phyloP scores from a whole-genome alignment of 2,888 invertebrate genomes.

The Spicauda simplicius region DNA sequence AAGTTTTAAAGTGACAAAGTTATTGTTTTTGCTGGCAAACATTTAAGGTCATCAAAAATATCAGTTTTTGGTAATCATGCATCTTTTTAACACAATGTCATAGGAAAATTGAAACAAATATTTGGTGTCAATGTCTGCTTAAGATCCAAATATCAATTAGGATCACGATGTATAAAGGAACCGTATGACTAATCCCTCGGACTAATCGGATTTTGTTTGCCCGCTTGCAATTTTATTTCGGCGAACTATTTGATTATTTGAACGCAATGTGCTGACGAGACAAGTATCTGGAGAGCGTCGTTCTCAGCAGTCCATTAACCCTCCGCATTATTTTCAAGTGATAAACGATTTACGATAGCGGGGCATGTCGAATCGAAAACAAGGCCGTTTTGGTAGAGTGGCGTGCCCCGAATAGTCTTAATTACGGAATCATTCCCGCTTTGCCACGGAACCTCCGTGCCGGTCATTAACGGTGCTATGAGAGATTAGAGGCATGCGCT shows the following conservation, averaged over 20 bases:
- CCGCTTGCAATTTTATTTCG: conserved; percentile 17
- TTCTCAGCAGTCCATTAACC: conserved; percentile 69
- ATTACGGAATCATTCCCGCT: conserved; percentile 70
- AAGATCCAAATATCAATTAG: too few species aligned
- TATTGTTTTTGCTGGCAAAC: too few species aligned
- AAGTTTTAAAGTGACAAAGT: not conserved
- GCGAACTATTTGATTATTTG: conserved; percentile 24
- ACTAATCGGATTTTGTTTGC: not conserved
- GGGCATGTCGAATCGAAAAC: conserved; percentile 75
- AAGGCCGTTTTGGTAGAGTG: conserved; percentile 71
- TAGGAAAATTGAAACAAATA: too few species aligned
- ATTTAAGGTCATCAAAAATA: too few species aligned
- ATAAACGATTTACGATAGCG: conserved; percentile 76
- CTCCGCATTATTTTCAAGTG: conserved; percentile 60
- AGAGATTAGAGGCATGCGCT: conserved; percentile 60
- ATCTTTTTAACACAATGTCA: too few species aligned
- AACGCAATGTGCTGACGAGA: conserved; percentile 16
- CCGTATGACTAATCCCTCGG: not conserved
- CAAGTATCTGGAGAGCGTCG: conserved; percentile 61
- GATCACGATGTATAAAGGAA: too few species aligned
- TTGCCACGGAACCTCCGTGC: conserved; percentile 62
- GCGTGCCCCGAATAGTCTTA: conserved; percentile 72
- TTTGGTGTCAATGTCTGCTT: too few species aligned
- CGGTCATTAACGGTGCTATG: conserved; percentile 63
- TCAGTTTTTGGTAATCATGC: too few species aligned